phyloP scores from a whole-genome alignment of 2,797 vertebrate genomes.

The Psittacula derbiana region DNA sequence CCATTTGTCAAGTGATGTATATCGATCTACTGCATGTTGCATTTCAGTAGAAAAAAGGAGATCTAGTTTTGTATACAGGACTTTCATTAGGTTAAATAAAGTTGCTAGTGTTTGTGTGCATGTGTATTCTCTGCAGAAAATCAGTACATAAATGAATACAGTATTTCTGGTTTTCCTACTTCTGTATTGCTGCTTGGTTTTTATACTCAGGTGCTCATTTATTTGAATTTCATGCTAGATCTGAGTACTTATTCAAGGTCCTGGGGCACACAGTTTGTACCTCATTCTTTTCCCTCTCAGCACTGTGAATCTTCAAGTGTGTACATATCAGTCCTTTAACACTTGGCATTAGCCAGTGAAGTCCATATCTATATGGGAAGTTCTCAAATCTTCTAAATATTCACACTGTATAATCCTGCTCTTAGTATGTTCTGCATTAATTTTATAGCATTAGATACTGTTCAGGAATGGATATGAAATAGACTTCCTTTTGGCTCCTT shows the following conservation, averaged over 20 bases:
- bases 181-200: background rate
- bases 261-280: background rate
- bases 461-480: background rate
- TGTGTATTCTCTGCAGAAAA: background rate
- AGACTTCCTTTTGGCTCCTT: background rate
- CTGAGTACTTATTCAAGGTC: background rate
- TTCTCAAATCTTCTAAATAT: background rate
- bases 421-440: background rate
- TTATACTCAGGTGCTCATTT: background rate
- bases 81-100: background rate
- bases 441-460: background rate
- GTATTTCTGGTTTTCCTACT: background rate
- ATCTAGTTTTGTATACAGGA: background rate
- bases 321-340: background rate
- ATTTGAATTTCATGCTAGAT: background rate
- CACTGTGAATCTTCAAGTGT: background rate
- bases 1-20: background rate
- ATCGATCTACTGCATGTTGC: background rate
- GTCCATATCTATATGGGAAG: background rate
- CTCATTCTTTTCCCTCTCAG: background rate
- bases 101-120: rapidly evolving
- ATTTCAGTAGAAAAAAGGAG: background rate
- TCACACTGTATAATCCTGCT: background rate
- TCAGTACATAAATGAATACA: rapidly evolving
- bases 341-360: background rate